A percentile compares a stretch with the other conserved stretches of the same genome.
These are phyloP conservation scores for Goniozus legneri DNA, from an alignment of 1,140 invertebrate genomes.

Conservation along the genomic window DNA sequence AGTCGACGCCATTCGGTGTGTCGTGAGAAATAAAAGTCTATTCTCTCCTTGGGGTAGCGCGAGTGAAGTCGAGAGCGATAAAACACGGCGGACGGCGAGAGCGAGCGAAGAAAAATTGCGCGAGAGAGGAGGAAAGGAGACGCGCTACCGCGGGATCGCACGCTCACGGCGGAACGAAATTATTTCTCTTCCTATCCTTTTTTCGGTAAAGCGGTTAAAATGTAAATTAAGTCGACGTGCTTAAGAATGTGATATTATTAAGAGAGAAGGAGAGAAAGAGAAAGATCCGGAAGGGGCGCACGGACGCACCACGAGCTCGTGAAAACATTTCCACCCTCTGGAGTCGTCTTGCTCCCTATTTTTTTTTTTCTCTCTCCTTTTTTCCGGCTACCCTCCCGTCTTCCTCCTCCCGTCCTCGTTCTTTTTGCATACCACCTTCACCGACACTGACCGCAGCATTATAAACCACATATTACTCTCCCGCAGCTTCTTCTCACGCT, in stretches of 20 bases:
- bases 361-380: slow-evolving; percentile 8
- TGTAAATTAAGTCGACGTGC: slow-evolving; percentile 39
- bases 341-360: slow-evolving; percentile 5
- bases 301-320: slow-evolving; percentile 11
- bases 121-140: background rate
- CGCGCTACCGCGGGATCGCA: background rate
- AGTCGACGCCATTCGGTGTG: slow-evolving; percentile 16
- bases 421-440: too few relatives aligned
- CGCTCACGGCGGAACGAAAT: slow-evolving; percentile 21
- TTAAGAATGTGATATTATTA: slow-evolving; percentile 42
- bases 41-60: slow-evolving; percentile 7
- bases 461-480: slow-evolving; percentile 26
- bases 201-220: slow-evolving; percentile 28
- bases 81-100: slow-evolving; percentile 10
- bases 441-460: slow-evolving; percentile 20
- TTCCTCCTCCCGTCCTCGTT: background rate
- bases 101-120: too few relatives aligned
- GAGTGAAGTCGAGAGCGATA: slow-evolving; percentile 5
- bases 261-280: too few relatives aligned
- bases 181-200: slow-evolving; percentile 17
- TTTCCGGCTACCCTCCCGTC: slow-evolving; percentile 1
- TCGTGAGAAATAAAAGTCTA: slow-evolving; percentile 29
- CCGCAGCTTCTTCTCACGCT: slow-evolving; percentile 10
- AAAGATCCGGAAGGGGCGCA: slow-evolving; percentile 12
- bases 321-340: slow-evolving; percentile 29